Base-by-base conservation (phyloP, 1,140 invertebrate species). In the Lepidotrigona ventralis region DNA sequence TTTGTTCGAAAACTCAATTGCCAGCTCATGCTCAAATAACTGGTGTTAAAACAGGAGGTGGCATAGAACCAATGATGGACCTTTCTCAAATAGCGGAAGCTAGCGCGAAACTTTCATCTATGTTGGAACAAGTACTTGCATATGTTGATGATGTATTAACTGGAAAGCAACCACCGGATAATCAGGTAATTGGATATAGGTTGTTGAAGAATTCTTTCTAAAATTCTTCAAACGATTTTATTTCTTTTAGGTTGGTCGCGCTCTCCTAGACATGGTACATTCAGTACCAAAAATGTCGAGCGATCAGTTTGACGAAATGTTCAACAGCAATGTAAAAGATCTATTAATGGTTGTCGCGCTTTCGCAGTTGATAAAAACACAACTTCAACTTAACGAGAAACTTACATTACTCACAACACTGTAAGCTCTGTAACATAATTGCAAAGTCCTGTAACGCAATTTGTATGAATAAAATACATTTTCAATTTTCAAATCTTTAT, bases 321-420 rank as follows among this genome's bases (percentile, higher is more conserved):
- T 99, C 91, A 99, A 98, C 90, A 97, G 98, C 86, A 98, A 98
- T 93, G 97, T 99, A 91, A 99, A 99, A 94, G 98, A 99, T 95
- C 95, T 99, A 83, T 94, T 99, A 68, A 99, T 99, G 98, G 98
- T 99, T 71, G 97, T 99, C 86, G 99, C 98, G 63, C 95, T 99
- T 46, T 98, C 98, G 15, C 98, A 99, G 92, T 95, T 99, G n/a
- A 98, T 98, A 85, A 98, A 98, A 94, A 98, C 98, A 14, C 98
- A 99, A 94, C 95, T 99, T 85, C 97, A 98, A 91, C 95, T 99
- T 33, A 99, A 99, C 93, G 98, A 99, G 94, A 99, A 99, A 93
- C 95, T 99, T 6, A 98, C 97, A 11, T 95, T 98, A 80, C 94
- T 98, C 63, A 97, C 97, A 73, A 96, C 96, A 26, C 86, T 96